phyloP scores from a whole-genome alignment of 2,113 vertebrate genomes.

The Neotoma lepida region DNA sequence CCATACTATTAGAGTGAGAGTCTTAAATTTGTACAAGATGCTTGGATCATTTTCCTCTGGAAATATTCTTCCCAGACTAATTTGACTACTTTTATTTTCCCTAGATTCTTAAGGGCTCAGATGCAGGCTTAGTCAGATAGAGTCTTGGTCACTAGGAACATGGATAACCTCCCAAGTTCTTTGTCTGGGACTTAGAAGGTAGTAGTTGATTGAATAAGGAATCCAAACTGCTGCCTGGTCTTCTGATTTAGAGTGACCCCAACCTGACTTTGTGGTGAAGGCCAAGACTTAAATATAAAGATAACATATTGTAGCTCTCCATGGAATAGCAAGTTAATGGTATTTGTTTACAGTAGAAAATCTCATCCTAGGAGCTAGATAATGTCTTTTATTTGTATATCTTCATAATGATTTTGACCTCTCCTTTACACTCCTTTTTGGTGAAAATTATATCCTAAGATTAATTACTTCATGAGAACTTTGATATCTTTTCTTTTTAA shows the following conservation, averaged over 20 bases:
- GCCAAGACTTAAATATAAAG: constrained; percentile 16
- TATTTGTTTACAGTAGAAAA: constrained; percentile 2
- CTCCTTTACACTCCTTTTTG: constrained; percentile 52
- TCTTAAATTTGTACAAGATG: constrained; percentile 55
- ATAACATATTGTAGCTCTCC: not conserved
- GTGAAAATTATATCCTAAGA: constrained; percentile 46
- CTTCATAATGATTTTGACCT: constrained; percentile 14
- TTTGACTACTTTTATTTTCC: constrained; percentile 8
- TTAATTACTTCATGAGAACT: constrained; percentile 36
- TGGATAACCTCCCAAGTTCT: not conserved
- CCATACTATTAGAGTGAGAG: constrained; percentile 17
- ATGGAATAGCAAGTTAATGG: constrained; percentile 13
- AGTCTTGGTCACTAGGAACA: not conserved
- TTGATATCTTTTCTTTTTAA: constrained; percentile 13
- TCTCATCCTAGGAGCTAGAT: not conserved
- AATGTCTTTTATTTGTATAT: constrained; percentile 33
- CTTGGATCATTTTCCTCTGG: constrained; percentile 32
- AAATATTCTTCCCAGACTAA: constrained; percentile 52
- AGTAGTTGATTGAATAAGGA: not conserved
- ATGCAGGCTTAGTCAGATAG: constrained; percentile 4
- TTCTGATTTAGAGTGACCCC: not conserved
- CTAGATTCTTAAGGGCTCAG: not conserved
- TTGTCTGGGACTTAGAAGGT: constrained; percentile 28
- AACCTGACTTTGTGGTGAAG: constrained; percentile 32
- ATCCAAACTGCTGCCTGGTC: not conserved